These are phyloP conservation scores for Spea bombifrons DNA, from an alignment of 2,113 vertebrate genomes.

Conservation along the genomic window DNA sequence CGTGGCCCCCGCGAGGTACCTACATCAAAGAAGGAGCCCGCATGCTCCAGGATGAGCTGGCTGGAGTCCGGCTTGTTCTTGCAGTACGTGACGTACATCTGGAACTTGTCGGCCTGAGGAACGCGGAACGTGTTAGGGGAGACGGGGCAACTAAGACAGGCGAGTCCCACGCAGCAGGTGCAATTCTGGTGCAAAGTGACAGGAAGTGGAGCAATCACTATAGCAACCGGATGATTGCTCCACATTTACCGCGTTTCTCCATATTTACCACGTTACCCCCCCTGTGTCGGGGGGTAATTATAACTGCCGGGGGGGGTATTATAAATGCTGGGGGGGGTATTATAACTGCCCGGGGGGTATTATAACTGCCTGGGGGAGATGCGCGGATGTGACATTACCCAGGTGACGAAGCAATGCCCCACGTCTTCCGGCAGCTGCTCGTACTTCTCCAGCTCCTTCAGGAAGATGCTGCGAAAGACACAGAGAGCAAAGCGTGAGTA, in stretches of 20 bases:
- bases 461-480: slow-evolving; percentile 81
- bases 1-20: slow-evolving; percentile 57
- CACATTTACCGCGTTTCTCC: too few species aligned
- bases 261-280: too few species aligned
- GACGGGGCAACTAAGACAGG: too few species aligned
- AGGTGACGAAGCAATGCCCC: slow-evolving; percentile 97
- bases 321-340: neutral
- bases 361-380: slow-evolving; percentile 8
- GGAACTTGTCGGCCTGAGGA: slow-evolving; percentile 93
- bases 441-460: slow-evolving; percentile 97
- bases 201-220: too few species aligned
- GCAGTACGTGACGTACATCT: slow-evolving; percentile 98
- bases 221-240: too few species aligned
- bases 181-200: too few species aligned
- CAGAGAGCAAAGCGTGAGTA: slow-evolving; percentile 25
- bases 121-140: neutral
- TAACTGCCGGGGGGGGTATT: neutral
- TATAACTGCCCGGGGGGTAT: neutral
- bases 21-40: slow-evolving; percentile 94
- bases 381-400: slow-evolving; percentile 78
- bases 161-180: too few species aligned
- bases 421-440: slow-evolving; percentile 97
- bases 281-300: too few species aligned
- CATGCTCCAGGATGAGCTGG: slow-evolving; percentile 94
- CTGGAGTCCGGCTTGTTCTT: slow-evolving; percentile 99